A percentile compares a stretch with the other conserved stretches of the same genome.
Conservation (phyloP, 2,888 invertebrate species). For the Allophyes oxyacanthae region DNA sequence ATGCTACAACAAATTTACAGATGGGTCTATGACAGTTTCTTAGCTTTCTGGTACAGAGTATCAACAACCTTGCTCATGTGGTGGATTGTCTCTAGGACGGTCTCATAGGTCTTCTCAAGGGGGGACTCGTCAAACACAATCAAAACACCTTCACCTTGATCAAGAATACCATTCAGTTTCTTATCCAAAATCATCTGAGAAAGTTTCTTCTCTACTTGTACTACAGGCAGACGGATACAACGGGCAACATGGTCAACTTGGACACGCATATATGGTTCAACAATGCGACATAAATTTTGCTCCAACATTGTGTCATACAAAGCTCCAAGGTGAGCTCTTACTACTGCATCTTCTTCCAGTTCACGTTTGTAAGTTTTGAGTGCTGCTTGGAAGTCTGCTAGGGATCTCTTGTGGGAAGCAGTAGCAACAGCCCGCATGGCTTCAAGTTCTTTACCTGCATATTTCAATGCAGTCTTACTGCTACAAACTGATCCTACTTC, state of each 20-base stretch:
- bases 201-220: constrained; percentile 99
- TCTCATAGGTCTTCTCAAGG: constrained; percentile 99
- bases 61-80: constrained; percentile 99
- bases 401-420: constrained; percentile 98
- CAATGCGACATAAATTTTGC: constrained; percentile 99
- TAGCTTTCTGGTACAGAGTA: constrained; percentile 99
- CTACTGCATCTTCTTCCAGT: constrained; percentile 98
- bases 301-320: constrained; percentile 99
- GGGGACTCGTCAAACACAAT: constrained; percentile 99
- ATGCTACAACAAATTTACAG: constrained; percentile 85
- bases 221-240: constrained; percentile 95
- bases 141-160: constrained; percentile 99
- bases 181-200: constrained; percentile 99
- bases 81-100: constrained; percentile 98
- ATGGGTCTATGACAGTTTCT: constrained; percentile 95
- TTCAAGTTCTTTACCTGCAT: constrained; percentile 98
- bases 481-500: constrained; percentile 98
- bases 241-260: constrained; percentile 98
- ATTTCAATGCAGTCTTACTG: constrained; percentile 98
- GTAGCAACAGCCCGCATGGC: constrained; percentile 99
- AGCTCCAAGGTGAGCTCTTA: constrained; percentile 98
- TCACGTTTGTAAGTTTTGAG: constrained; percentile 96
- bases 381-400: constrained; percentile 98
- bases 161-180: constrained; percentile 98
- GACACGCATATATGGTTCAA: constrained; percentile 99